phyloP scores from a whole-genome alignment of 2,888 invertebrate species.

The Escarpia spicata region DNA sequence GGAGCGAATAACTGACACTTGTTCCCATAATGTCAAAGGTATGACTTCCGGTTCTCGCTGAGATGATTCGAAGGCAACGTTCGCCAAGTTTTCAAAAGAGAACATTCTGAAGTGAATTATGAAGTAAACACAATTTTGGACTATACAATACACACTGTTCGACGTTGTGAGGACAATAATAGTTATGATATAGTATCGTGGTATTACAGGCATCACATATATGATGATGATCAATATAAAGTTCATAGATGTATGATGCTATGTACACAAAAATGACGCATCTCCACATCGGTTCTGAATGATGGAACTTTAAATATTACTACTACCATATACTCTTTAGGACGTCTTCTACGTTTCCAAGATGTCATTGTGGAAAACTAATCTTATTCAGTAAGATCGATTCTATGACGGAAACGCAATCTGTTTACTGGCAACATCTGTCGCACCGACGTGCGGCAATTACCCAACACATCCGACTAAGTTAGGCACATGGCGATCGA shows the following conservation, averaged over 20 bases:
- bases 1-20: too few species aligned
- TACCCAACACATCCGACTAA: background rate
- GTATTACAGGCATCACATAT: too few species aligned
- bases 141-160: too few species aligned
- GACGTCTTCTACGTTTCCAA: background rate
- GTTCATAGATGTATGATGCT: background rate
- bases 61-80: too few species aligned
- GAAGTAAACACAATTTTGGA: too few species aligned
- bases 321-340: background rate
- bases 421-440: background rate
- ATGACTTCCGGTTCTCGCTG: too few species aligned
- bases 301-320: background rate
- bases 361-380: conserved; percentile 6
- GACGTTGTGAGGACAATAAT: too few species aligned
- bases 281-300: background rate
- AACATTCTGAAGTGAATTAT: too few species aligned
- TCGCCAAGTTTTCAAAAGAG: too few species aligned
- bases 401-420: background rate
- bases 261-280: background rate
- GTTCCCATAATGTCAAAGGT: too few species aligned
- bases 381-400: background rate
- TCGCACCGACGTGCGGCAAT: background rate
- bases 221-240: too few species aligned
- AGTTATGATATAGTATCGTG: too few species aligned
- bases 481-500: background rate